phyloP scores from a whole-genome alignment of 2,797 vertebrate genomes.

The Sparidentex hasta region DNA sequence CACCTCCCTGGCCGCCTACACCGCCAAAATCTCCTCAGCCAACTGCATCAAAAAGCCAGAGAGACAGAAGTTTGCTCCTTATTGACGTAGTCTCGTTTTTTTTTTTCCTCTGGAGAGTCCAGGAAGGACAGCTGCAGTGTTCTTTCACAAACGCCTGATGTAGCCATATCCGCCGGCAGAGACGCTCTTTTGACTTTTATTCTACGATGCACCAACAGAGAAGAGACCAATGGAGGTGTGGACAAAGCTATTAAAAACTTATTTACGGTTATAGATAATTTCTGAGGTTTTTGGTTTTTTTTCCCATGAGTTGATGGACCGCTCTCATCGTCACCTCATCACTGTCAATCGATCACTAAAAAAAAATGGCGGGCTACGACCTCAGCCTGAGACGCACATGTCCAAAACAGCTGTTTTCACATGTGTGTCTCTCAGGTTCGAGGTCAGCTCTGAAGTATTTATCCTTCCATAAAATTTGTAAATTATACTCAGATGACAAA shows the following conservation, averaged over 20 bases:
- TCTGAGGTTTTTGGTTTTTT: slow-evolving; percentile 79
- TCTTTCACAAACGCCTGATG: slow-evolving; percentile 77
- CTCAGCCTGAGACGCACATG: slow-evolving; percentile 70
- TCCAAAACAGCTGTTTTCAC: slow-evolving; percentile 42
- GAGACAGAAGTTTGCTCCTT: slow-evolving; percentile 95
- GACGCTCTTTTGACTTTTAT: slow-evolving; percentile 75
- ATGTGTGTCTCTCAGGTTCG: slow-evolving; percentile 67
- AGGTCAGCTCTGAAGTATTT: slow-evolving; percentile 75
- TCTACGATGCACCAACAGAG: slow-evolving; percentile 75
- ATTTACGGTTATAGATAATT: slow-evolving; percentile 76
- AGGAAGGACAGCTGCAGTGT: slow-evolving; percentile 67
- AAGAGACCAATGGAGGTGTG: slow-evolving; percentile 79
- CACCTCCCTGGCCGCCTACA: slow-evolving; percentile 89
- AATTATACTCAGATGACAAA: slow-evolving; percentile 81
- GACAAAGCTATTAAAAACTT: slow-evolving; percentile 71
- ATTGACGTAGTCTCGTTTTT: slow-evolving; percentile 80
- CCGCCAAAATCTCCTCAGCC: slow-evolving; percentile 93
- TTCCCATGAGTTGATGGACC: slow-evolving; percentile 70
- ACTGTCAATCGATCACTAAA: slow-evolving; percentile 72
- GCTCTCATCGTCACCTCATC: slow-evolving; percentile 75
- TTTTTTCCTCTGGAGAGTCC: slow-evolving; percentile 35
- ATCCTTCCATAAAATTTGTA: slow-evolving; percentile 83
- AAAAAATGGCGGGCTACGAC: slow-evolving; percentile 52
- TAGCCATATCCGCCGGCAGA: slow-evolving; percentile 82
- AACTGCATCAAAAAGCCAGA: slow-evolving; percentile 95